Base-by-base conservation (phyloP, 2,113 vertebrate genomes). In the Mastomys natalensis region DNA sequence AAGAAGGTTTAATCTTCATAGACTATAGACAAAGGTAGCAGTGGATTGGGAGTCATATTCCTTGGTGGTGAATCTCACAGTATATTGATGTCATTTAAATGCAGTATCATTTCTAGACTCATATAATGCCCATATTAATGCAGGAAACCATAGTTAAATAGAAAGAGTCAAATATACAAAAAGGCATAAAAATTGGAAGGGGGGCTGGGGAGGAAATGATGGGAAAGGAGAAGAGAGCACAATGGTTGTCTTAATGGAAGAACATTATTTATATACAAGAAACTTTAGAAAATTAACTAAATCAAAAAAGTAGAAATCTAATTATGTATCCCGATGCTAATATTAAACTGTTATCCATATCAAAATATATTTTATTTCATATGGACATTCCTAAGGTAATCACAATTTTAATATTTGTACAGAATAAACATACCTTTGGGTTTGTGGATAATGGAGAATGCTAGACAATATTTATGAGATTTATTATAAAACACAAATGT, bases 351-450 rank as follows among this genome's bases (percentile, higher is more conserved):
- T 37, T 55, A 2, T 62, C 68, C 34, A 80, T 84, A 58, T 81
- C 89, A 89, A 87, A 85, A 95, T 58, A 72, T 80, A 7, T 82
- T n/a, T 74, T 40, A 5, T 48, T 81, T 95, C 78, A 64, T 31
- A 40, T 82, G 11, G 77, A 94, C 58, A 80, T 48, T 70, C 10
- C 3, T 7, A 95, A 90, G 3, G 12, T 8, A 97, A 90, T 58
- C 3, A 11, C 24, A 11, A 9, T n/a, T 31, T 43, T 51, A 92
- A 51, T 51, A 55, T 15, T 87, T 78, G 1, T 58, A 60, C 12
- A 85, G 5, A 0, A 76, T 19, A 92, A 86, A 68, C 0, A 87
- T 72, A 31, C 6, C 64, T 68, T 45, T 1, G 43, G 15, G 10
- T 72, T 88, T 92, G 74, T 94, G 40, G 60, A 11, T 15, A 84